Percentiles rank a stretch among this genome's conserved stretches.
Evolutionary conservation across 2,888 invertebrate genomes (phyloP).

Genomic region (Hirtodrosophila cameraria): DNA sequence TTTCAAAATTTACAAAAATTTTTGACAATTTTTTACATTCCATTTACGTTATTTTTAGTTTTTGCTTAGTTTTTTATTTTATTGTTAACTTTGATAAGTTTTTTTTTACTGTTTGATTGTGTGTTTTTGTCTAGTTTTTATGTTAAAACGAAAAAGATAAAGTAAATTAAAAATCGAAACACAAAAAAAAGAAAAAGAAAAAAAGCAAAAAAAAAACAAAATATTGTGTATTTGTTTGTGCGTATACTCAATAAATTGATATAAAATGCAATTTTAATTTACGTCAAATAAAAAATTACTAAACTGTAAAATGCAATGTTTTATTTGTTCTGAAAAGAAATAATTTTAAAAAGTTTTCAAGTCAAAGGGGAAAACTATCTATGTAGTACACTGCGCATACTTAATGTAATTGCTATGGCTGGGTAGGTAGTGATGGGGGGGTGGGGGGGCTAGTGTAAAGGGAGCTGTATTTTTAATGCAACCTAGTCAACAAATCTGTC

Average conservation of each 20-base stretch:
- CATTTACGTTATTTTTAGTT: slow-evolving; percentile 25
- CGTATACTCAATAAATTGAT: slow-evolving; percentile 56
- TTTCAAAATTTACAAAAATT: too few relatives aligned
- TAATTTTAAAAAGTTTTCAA: not conserved
- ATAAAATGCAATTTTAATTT: slow-evolving; percentile 51
- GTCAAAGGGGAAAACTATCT: not conserved
- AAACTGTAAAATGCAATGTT: slow-evolving; percentile 17
- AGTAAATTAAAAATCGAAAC: slow-evolving; percentile 30
- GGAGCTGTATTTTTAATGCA: not conserved
- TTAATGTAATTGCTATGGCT: slow-evolving; percentile 65
- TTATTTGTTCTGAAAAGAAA: not conserved
- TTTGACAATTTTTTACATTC: slow-evolving; percentile 38
- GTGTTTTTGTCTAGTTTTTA: slow-evolving; percentile 48
- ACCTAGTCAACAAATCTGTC: slow-evolving; percentile 45
- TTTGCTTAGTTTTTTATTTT: slow-evolving; percentile 19
- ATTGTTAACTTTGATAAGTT: slow-evolving; percentile 44
- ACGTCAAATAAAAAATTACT: slow-evolving; percentile 52
- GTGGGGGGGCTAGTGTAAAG: not conserved
- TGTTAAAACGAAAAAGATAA: slow-evolving; percentile 5
- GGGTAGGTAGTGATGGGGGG: too few relatives aligned
- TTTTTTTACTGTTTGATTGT: slow-evolving; percentile 38
- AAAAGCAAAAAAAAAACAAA: slow-evolving; percentile 50
- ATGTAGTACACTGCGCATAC: slow-evolving; percentile 47
- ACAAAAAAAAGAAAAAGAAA: slow-evolving; percentile 11
- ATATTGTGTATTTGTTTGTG: slow-evolving; percentile 65